Conservation (phyloP, 2,888 invertebrate genomes). For the Hermaeophaga mercurialis region DNA sequence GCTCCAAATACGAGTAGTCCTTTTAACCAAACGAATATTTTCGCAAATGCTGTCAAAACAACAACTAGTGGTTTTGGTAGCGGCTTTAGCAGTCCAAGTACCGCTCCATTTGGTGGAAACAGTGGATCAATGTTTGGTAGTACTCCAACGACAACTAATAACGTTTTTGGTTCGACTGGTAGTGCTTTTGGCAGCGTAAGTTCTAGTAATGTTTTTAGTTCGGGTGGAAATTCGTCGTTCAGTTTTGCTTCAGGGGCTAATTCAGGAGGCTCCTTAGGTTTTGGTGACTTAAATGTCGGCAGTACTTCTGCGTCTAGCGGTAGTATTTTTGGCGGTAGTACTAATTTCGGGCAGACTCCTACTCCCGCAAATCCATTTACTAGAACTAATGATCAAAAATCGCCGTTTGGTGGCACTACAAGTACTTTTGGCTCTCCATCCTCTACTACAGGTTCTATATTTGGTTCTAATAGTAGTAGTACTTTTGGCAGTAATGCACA, state of each 20-base stretch:
- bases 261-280: conserved; percentile 41
- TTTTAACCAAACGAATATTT: conserved; percentile 29
- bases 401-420: conserved; percentile 29
- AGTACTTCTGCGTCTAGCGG: conserved; percentile 35
- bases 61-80: conserved; percentile 19
- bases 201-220: conserved; percentile 37
- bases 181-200: conserved; percentile 37
- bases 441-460: conserved; percentile 33
- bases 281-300: conserved; percentile 42
- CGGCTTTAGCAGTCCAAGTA: conserved; percentile 34
- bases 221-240: conserved; percentile 36
- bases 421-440: conserved; percentile 33
- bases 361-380: conserved; percentile 37
- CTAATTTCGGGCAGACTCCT: conserved; percentile 30
- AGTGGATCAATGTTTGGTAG: conserved; percentile 38
- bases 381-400: conserved; percentile 25
- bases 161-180: conserved; percentile 38
- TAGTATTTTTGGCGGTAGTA: conserved; percentile 39
- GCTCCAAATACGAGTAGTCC: conserved; percentile 20
- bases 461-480: conserved; percentile 30
- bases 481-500: conserved; percentile 31
- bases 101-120: conserved; percentile 30
- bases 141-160: conserved; percentile 37
- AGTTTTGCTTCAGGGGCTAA: conserved; percentile 36
- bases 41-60: conserved; percentile 34